phyloP scores from a whole-genome alignment of 92 coral and sea anemone species.

The Parazoanthus darwini region DNA sequence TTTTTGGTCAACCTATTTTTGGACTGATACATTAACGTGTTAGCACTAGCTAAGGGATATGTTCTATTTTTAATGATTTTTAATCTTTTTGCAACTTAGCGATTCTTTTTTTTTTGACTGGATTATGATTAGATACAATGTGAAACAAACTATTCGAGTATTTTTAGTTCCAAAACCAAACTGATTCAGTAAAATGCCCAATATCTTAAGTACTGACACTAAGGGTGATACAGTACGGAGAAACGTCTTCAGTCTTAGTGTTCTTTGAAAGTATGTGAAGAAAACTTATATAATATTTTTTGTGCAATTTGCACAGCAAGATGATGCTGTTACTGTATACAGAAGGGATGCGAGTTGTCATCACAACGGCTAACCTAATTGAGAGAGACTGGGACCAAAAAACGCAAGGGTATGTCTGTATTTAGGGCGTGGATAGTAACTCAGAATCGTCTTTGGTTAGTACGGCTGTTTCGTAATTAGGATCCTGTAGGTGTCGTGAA shows the following conservation, averaged over 20 bases:
- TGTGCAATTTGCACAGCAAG: constrained; percentile 61
- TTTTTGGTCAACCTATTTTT: too few relatives aligned
- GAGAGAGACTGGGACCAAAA: constrained; percentile 94
- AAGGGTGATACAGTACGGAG: neutral
- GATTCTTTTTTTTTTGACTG: too few relatives aligned
- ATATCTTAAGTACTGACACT: too few relatives aligned
- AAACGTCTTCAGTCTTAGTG: neutral
- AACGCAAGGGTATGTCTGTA: constrained; percentile 83
- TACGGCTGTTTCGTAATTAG: too few relatives aligned
- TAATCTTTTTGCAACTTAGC: neutral
- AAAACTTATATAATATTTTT: neutral
- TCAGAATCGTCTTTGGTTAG: neutral
- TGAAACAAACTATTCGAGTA: neutral
- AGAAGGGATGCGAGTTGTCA: constrained; percentile 87
- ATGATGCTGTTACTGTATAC: constrained; percentile 92
- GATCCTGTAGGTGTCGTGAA: too few relatives aligned
- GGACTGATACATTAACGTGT: too few relatives aligned
- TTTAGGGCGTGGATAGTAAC: neutral
- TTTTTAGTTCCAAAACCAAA: neutral
- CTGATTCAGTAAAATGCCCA: neutral
- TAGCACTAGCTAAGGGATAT: too few relatives aligned
- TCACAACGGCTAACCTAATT: constrained; percentile 93
- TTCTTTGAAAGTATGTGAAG: neutral
- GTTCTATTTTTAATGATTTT: too few relatives aligned
- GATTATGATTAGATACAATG: neutral